These are phyloP conservation scores for Cosmia pyralina DNA, from an alignment of 2,888 invertebrate genomes.

Conservation along the genomic window DNA sequence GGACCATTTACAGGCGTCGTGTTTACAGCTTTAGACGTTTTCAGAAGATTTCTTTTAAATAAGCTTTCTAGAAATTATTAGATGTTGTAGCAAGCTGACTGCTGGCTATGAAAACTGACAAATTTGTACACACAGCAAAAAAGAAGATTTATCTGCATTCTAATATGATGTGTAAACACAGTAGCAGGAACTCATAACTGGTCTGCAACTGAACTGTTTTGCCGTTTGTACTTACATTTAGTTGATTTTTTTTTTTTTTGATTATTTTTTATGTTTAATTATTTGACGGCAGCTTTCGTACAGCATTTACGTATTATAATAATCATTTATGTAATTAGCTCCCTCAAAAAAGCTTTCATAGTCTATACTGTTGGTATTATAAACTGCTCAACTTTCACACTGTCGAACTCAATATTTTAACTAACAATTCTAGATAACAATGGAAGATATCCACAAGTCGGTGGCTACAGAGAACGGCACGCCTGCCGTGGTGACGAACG, in stretches of 20 bases:
- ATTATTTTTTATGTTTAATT: too few species aligned
- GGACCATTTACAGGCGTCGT: conserved; percentile 31
- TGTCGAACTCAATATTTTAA: not conserved
- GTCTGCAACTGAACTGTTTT: too few species aligned
- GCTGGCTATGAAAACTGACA: conserved; percentile 24
- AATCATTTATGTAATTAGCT: too few species aligned
- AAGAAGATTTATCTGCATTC: too few species aligned
- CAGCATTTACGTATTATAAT: too few species aligned
- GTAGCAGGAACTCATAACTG: too few species aligned
- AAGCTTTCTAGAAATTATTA: conserved; percentile 37
- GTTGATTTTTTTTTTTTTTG: too few species aligned
- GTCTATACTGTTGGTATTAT: not conserved
- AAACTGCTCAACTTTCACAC: too few species aligned
- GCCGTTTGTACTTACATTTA: too few species aligned
- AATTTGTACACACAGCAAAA: too few species aligned
- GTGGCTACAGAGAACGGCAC: conserved; percentile 75
- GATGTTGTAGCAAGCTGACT: not conserved
- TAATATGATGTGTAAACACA: too few species aligned
- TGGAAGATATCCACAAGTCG: conserved; percentile 93
- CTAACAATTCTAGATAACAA: conserved; percentile 92
- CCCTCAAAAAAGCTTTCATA: not conserved
- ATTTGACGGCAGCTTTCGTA: too few species aligned
- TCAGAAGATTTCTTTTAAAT: not conserved
- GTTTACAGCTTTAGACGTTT: conserved; percentile 43
- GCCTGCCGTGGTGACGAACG: conserved; percentile 68